phyloP scores from a whole-genome alignment of 2,888 invertebrate genomes.

The Thereva nobilitata region DNA sequence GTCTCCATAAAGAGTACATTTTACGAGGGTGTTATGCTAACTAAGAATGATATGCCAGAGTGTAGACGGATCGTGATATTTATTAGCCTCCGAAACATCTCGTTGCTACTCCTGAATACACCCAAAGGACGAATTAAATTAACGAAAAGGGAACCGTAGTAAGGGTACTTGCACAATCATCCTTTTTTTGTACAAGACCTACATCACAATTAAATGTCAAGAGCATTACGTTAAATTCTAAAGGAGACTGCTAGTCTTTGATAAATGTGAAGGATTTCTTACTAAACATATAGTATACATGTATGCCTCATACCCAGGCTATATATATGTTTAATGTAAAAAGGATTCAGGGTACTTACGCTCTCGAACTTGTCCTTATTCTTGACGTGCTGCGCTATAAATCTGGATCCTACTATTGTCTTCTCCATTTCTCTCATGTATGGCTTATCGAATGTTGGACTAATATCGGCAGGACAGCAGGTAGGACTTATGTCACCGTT shows the following conservation, averaged over 20 bases:
- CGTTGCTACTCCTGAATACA: no score
- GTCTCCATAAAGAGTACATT: conserved; percentile 13
- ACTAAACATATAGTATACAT: no score
- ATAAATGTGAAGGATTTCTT: no score
- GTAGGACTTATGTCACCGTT: conserved; percentile 62
- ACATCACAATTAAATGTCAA: conserved; percentile 3
- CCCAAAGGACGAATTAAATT: no score
- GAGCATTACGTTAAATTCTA: neutral
- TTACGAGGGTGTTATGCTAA: conserved; percentile 24
- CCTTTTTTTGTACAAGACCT: neutral
- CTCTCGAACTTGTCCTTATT: conserved; percentile 94
- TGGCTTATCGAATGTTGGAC: conserved; percentile 82
- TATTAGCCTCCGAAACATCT: conserved; percentile 11
- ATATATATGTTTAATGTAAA: no score
- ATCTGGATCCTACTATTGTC: conserved; percentile 88
- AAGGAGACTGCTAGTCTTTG: neutral
- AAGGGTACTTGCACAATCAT: neutral
- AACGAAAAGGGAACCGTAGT: no score
- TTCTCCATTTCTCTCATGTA: conserved; percentile 86
- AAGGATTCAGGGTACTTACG: conserved; percentile 67
- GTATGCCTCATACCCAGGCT: no score
- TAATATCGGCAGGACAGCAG: conserved; percentile 64
- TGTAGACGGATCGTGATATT: conserved; percentile 20
- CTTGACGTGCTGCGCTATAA: conserved; percentile 93
- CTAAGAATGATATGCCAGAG: conserved; percentile 23